Evolutionary conservation across 2,888 invertebrate genomes (phyloP).

Genomic region (Chaitophorus viminalis): DNA sequence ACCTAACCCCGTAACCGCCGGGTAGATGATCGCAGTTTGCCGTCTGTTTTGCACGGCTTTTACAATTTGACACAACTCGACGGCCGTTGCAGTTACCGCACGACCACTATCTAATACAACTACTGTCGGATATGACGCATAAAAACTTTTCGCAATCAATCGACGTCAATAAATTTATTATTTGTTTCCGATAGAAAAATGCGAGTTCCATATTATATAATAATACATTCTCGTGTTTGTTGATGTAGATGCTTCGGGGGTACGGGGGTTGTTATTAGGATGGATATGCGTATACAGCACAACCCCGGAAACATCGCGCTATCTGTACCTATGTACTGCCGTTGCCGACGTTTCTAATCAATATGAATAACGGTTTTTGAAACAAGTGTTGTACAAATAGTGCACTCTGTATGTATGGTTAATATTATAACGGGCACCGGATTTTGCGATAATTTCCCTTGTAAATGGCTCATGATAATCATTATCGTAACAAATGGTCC

Average conservation of each 20-base stretch:
- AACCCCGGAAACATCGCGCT: neutral
- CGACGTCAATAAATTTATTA: neutral
- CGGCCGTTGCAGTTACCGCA: no score
- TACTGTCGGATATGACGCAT: neutral
- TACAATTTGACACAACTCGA: no score
- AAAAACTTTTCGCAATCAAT: conserved; percentile 1
- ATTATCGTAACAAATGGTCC: no score
- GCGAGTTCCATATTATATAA: no score
- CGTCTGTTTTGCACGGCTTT: no score
- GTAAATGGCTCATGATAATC: neutral
- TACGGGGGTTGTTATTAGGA: neutral
- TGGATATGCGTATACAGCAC: neutral
- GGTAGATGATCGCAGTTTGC: no score
- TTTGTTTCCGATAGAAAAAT: neutral
- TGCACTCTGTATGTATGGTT: neutral
- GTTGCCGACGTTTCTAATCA: neutral
- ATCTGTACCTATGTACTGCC: no score
- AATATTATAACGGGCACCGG: neutral
- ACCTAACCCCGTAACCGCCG: no score
- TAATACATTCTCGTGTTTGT: neutral
- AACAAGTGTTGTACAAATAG: neutral
- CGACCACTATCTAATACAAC: neutral
- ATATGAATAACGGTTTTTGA: neutral
- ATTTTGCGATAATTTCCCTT: neutral
- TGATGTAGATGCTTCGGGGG: neutral